A percentile compares a stretch with the other conserved stretches of the same genome.
Conservation (phyloP, 2,113 vertebrate genomes). For the Monarcha castaneiventris region DNA sequence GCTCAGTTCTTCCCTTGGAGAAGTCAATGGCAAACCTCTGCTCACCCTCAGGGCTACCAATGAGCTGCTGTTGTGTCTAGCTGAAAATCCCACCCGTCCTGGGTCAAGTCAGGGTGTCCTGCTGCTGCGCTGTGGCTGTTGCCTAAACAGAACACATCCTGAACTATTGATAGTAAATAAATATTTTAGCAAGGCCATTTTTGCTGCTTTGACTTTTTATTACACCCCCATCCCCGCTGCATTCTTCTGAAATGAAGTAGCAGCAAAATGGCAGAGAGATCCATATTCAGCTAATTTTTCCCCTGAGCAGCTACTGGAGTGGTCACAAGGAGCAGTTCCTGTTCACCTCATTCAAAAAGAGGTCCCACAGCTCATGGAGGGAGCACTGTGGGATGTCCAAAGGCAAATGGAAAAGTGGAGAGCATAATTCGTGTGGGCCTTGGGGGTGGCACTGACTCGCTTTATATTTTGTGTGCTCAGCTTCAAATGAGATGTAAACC, state of each 20-base stretch:
- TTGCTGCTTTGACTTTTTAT: neutral
- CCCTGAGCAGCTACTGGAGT: neutral
- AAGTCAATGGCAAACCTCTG: neutral
- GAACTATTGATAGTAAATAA: neutral
- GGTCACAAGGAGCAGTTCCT: neutral
- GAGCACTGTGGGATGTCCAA: neutral
- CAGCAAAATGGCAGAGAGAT: neutral
- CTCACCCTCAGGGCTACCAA: neutral
- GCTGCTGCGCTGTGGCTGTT: neutral
- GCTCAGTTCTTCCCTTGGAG: neutral
- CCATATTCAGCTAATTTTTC: neutral
- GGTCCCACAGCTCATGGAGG: neutral
- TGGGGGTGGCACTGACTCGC: neutral
- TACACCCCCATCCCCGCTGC: fast-evolving
- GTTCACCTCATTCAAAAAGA: neutral
- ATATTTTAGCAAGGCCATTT: neutral
- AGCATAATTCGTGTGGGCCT: neutral
- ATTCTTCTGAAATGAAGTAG: neutral
- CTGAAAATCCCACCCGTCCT: neutral
- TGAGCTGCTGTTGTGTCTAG: neutral
- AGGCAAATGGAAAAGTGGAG: neutral
- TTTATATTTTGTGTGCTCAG: neutral
- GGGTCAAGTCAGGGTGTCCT: neutral
- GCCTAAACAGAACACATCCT: neutral
- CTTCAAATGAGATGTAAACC: constrained; percentile 35